Percentiles rank a stretch among this genome's conserved stretches.
Conservation (phyloP, 2,888 invertebrate species). For the Drosophila koepferae region DNA sequence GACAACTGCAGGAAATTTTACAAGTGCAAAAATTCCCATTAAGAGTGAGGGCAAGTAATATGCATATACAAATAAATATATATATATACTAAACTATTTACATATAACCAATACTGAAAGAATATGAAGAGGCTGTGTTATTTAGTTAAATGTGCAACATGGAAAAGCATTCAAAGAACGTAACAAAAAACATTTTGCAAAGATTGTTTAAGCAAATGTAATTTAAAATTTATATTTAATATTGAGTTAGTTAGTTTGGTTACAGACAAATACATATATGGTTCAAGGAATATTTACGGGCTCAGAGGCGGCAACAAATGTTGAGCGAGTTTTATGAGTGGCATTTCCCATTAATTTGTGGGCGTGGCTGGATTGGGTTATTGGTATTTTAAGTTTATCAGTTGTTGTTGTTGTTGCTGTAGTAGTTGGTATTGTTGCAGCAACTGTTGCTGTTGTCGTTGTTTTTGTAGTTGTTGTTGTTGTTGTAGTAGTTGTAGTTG, state of each 20-base stretch:
- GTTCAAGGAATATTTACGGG: slow-evolving; percentile 71
- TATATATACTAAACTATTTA: slow-evolving; percentile 6
- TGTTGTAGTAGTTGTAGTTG: slow-evolving; percentile 34
- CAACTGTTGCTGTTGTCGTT: slow-evolving; percentile 6
- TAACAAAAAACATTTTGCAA: slow-evolving; percentile 8
- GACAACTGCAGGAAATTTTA: slow-evolving; percentile 26
- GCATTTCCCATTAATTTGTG: slow-evolving; percentile 29
- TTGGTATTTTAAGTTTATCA: slow-evolving; percentile 38
- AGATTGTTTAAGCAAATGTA: slow-evolving; percentile 1
- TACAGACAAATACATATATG: slow-evolving; percentile 9
- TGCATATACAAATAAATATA: not conserved
- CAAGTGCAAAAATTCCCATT: slow-evolving; percentile 20
- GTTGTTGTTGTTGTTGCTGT: slow-evolving; percentile 50
- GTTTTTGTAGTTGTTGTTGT: slow-evolving; percentile 4
- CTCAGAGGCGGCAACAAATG: slow-evolving; percentile 62
- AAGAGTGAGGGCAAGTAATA: slow-evolving; percentile 1
- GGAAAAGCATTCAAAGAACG: slow-evolving; percentile 1
- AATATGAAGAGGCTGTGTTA: not conserved
- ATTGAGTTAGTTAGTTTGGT: slow-evolving; percentile 10
- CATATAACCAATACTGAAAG: not conserved
- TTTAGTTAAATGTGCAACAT: not conserved
- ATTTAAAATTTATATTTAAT: slow-evolving; percentile 24
- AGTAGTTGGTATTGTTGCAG: slow-evolving; percentile 27
- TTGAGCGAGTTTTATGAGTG: slow-evolving; percentile 51
- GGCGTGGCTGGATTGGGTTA: slow-evolving; percentile 46